These are phyloP conservation scores for Pseudorasbora parva DNA, from an alignment of 2,113 vertebrate genomes.

Conservation along the genomic window DNA sequence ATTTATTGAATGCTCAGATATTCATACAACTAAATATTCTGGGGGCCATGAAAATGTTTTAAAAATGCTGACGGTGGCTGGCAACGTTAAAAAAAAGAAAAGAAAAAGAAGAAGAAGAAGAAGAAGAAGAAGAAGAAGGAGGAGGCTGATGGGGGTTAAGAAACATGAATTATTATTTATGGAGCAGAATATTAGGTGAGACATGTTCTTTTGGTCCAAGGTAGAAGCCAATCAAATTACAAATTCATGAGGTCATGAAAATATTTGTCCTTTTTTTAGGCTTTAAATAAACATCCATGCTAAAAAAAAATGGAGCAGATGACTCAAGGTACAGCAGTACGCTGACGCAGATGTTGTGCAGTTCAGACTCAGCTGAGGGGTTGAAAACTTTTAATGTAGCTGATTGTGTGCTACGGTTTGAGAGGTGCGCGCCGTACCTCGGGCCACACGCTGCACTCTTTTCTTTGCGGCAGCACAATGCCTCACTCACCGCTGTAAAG, in stretches of 20 bases:
- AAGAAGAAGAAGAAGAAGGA: too few relatives aligned
- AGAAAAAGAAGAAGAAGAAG: too few relatives aligned
- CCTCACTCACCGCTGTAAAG: slow-evolving; percentile 19
- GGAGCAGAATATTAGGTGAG: not conserved
- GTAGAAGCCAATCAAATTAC: not conserved
- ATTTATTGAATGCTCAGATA: too few relatives aligned
- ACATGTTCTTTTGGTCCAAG: not conserved
- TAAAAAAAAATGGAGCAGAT: not conserved
- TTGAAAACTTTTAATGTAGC: not conserved
- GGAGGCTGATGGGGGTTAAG: too few relatives aligned
- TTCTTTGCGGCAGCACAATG: slow-evolving; percentile 6
- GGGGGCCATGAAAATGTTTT: too few relatives aligned
- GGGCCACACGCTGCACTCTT: not conserved
- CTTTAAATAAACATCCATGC: not conserved
- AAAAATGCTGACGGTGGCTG: too few relatives aligned
- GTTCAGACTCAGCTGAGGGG: not conserved
- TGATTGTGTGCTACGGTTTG: not conserved
- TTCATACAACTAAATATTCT: too few relatives aligned
- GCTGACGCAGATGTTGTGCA: not conserved
- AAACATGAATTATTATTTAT: not conserved
- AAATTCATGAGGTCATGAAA: not conserved
- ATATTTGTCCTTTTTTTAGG: not conserved
- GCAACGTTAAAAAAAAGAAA: too few relatives aligned
- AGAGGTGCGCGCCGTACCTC: not conserved
- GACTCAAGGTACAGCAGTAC: not conserved